Evolutionary conservation across 1,140 invertebrate species (phyloP).

Genomic region (Diabrotica virgifera): DNA sequence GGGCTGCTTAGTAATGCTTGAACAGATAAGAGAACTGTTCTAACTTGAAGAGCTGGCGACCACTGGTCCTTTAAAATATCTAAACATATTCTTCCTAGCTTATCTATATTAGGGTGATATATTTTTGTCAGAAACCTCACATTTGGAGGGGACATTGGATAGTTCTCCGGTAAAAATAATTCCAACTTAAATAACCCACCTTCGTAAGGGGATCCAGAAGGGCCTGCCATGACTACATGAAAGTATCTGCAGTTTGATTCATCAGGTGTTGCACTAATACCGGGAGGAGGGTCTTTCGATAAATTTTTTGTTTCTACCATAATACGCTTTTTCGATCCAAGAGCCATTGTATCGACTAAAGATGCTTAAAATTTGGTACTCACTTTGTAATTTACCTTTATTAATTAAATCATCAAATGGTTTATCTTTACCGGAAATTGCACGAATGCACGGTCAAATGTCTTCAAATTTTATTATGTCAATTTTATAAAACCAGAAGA

Average conservation of each 20-base stretch:
- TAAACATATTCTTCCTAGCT: slow-evolving; percentile 74
- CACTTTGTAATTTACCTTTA: neutral
- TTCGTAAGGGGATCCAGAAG: slow-evolving; percentile 67
- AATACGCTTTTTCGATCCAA: slow-evolving; percentile 40
- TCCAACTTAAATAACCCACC: slow-evolving; percentile 75
- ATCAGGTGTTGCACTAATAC: slow-evolving; percentile 72
- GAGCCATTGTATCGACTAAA: slow-evolving; percentile 29
- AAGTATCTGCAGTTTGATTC: slow-evolving; percentile 74
- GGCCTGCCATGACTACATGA: slow-evolving; percentile 70
- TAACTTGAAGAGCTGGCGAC: slow-evolving; percentile 77
- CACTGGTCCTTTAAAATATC: slow-evolving; percentile 83
- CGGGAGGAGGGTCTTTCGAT: slow-evolving; percentile 61
- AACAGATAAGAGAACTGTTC: slow-evolving; percentile 75
- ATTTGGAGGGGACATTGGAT: slow-evolving; percentile 77
- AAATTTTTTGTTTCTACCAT: slow-evolving; percentile 47
- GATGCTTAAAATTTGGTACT: neutral
- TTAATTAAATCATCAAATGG: neutral
- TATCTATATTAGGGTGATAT: slow-evolving; percentile 82
- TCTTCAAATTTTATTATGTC: neutral
- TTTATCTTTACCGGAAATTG: slow-evolving; percentile 1
- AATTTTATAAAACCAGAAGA: neutral
- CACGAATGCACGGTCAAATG: neutral
- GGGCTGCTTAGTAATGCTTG: slow-evolving; percentile 74
- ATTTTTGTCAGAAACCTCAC: slow-evolving; percentile 77
- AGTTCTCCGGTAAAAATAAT: slow-evolving; percentile 76